Percentiles rank a stretch among this genome's conserved stretches.
phyloP scores from a whole-genome alignment of 2,888 invertebrate species.

The Heliconius cydno region DNA sequence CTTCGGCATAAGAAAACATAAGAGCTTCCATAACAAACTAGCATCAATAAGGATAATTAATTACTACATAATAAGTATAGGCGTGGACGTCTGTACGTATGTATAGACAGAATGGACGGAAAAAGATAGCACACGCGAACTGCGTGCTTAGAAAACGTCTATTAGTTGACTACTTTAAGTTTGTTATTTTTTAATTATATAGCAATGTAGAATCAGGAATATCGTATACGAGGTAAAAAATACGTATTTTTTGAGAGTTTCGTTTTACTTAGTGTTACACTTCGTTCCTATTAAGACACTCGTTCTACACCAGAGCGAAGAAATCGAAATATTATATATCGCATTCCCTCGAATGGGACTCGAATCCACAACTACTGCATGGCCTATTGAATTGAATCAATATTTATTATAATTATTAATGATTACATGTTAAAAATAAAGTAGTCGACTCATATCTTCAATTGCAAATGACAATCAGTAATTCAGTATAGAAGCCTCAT shows the following conservation, averaged over 20 bases:
- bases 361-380: too few species aligned
- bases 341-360: too few species aligned
- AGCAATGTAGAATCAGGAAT: too few species aligned
- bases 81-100: constrained; percentile 4
- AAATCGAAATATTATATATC: too few species aligned
- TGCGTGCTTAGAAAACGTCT: constrained; percentile 16
- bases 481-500: constrained; percentile 60
- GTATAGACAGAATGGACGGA: constrained; percentile 23
- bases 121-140: constrained; percentile 15
- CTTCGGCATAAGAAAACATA: background rate
- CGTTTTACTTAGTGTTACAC: too few species aligned
- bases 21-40: background rate
- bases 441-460: constrained; percentile 29
- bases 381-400: background rate
- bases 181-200: background rate
- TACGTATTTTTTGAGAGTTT: too few species aligned
- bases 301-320: too few species aligned
- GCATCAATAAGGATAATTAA: constrained; percentile 19
- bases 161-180: constrained; percentile 10
- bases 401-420: too few species aligned
- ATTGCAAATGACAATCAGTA: constrained; percentile 47
- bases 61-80: constrained; percentile 8
- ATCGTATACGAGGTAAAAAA: too few species aligned
- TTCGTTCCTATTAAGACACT: too few species aligned
- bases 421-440: background rate